Percentiles rank a stretch among this genome's conserved stretches.
Conservation (phyloP, 2,797 vertebrate genomes). For the Balearica regulorum region DNA sequence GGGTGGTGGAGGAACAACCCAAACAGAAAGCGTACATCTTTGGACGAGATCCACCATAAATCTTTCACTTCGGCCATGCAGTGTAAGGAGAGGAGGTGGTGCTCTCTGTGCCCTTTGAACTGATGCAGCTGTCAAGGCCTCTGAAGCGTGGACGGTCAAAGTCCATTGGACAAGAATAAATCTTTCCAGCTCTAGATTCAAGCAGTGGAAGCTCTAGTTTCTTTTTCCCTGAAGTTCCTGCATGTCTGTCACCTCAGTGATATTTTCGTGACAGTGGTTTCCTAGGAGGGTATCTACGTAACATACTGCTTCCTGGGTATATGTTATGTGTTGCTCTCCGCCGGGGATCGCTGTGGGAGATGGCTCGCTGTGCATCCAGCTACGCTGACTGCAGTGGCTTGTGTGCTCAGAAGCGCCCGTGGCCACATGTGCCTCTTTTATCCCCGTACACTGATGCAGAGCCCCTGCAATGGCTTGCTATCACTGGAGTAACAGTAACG, state of each 20-base stretch:
- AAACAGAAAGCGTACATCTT: slow-evolving; percentile 28
- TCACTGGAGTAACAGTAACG: background rate
- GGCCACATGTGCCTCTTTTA: background rate
- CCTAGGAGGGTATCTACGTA: background rate
- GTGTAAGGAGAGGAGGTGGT: background rate
- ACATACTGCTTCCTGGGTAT: background rate
- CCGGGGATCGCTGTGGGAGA: background rate
- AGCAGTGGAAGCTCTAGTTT: background rate
- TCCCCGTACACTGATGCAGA: background rate
- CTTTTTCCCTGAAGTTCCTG: background rate
- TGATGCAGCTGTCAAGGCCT: background rate
- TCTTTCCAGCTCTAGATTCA: background rate
- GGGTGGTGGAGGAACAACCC: slow-evolving; percentile 63
- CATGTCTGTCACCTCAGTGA: background rate
- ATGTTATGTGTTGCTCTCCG: background rate
- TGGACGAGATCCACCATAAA: slow-evolving; percentile 34
- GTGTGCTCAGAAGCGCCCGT: background rate
- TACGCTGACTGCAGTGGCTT: background rate
- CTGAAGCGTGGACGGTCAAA: background rate
- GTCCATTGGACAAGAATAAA: background rate
- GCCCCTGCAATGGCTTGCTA: background rate
- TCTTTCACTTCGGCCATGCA: background rate
- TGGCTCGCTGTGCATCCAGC: background rate
- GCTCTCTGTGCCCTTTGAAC: background rate
- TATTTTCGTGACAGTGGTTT: background rate